These are phyloP conservation scores for Contarinia nasturtii DNA, from an alignment of 1,140 invertebrate genomes.

Conservation along the genomic window DNA sequence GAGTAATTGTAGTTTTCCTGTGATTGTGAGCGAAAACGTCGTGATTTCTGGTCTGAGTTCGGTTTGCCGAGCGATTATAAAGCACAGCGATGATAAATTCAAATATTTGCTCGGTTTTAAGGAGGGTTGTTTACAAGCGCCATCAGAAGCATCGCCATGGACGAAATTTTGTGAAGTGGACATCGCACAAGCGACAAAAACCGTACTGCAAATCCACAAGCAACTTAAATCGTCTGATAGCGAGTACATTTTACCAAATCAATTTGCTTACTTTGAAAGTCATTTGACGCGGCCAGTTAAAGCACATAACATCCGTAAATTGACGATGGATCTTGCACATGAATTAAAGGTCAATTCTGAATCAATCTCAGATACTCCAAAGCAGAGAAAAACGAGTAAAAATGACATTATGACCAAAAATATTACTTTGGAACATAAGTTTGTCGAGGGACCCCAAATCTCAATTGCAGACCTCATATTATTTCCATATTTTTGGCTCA, in stretches of 20 bases:
- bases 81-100: slow-evolving; percentile 19
- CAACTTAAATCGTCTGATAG: slow-evolving; percentile 1
- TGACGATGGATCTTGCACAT: slow-evolving; percentile 29
- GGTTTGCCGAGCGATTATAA: slow-evolving; percentile 44
- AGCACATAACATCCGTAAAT: slow-evolving; percentile 75
- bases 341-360: slow-evolving; percentile 6
- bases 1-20: slow-evolving; percentile 32
- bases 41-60: slow-evolving; percentile 41
- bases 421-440: slow-evolving; percentile 36
- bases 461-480: slow-evolving; percentile 72
- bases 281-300: slow-evolving; percentile 70
- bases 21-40: slow-evolving; percentile 32
- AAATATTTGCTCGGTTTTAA: slow-evolving; percentile 52
- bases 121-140: slow-evolving; percentile 54
- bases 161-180: slow-evolving; percentile 85
- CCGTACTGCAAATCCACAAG: slow-evolving; percentile 5
- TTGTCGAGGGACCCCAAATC: slow-evolving; percentile 64
- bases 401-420: slow-evolving; percentile 4
- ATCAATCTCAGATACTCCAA: slow-evolving; percentile 7
- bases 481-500: slow-evolving; percentile 45
- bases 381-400: too few relatives aligned
- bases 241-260: slow-evolving; percentile 24
- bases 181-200: slow-evolving; percentile 21
- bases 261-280: slow-evolving; percentile 57
- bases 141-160: slow-evolving; percentile 73